Evolutionary conservation across 92 coral and sea anemone species (phyloP).

Genomic region (Epizoanthus fatuus): DNA sequence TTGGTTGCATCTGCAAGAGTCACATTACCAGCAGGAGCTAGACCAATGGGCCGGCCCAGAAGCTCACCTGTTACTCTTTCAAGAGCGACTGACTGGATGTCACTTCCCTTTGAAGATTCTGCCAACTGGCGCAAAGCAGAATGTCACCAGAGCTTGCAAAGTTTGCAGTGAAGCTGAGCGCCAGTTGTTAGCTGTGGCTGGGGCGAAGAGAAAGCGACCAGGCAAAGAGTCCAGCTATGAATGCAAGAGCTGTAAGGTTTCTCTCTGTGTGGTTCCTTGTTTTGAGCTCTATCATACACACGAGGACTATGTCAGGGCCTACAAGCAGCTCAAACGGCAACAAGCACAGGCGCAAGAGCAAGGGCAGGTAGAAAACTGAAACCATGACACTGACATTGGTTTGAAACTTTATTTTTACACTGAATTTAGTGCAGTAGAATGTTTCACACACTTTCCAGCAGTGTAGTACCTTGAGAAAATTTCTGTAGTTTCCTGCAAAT

Average conservation of each 20-base stretch:
- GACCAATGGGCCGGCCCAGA: conserved; percentile 23
- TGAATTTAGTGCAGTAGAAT: neutral
- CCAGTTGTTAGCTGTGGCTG: neutral
- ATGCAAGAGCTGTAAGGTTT: neutral
- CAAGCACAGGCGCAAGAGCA: too few relatives aligned
- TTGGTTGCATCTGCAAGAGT: neutral
- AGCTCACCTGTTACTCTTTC: conserved; percentile 31
- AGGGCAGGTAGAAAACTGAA: neutral
- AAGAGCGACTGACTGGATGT: neutral
- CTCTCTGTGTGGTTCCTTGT: conserved; percentile 5
- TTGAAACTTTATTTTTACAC: neutral
- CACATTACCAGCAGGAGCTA: neutral
- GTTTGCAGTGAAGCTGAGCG: neutral
- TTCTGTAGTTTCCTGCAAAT: too few relatives aligned
- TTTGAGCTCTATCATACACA: neutral
- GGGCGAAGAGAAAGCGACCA: neutral
- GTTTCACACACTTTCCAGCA: neutral
- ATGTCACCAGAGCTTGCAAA: neutral
- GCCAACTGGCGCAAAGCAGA: neutral
- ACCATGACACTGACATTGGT: neutral
- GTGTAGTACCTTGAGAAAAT: too few relatives aligned
- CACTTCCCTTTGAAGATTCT: neutral
- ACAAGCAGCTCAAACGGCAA: neutral
- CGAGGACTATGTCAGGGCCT: neutral
- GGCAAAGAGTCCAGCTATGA: conserved; percentile 10